Evolutionary conservation across 2,797 vertebrate species (phyloP).

Genomic region (Harpagifer antarcticus): DNA sequence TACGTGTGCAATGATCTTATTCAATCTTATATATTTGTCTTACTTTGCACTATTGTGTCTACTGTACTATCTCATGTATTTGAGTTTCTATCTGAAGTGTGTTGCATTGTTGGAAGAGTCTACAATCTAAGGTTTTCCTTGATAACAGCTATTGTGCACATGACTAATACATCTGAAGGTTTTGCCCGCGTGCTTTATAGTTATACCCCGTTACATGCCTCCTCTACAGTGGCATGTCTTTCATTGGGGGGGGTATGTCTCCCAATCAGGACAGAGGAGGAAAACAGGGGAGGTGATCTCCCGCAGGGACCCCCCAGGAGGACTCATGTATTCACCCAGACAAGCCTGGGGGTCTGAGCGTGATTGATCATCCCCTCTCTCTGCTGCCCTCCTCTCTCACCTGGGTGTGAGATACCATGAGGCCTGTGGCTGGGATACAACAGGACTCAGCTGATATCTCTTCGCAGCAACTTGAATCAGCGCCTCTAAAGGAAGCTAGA

Average conservation of each 20-base stretch:
- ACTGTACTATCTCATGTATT: no score
- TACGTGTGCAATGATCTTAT: no score
- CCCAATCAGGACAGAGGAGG: conserved; percentile 51
- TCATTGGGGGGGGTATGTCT: conserved; percentile 34
- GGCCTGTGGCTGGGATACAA: conserved; percentile 38
- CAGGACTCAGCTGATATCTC: not conserved
- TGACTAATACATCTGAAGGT: not conserved
- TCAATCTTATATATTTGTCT: no score
- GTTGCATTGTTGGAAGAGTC: no score
- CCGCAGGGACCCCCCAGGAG: conserved; percentile 75
- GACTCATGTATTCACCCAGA: conserved; percentile 77
- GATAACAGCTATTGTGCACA: no score
- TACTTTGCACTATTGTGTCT: no score
- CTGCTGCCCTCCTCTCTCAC: conserved; percentile 79
- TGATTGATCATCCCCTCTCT: conserved; percentile 79
- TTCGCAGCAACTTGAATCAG: not conserved
- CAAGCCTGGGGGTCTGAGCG: conserved; percentile 71
- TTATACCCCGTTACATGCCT: conserved; percentile 5
- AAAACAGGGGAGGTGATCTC: conserved; percentile 40
- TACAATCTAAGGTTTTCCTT: no score
- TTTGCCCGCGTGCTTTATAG: not conserved
- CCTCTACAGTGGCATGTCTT: conserved; percentile 33
- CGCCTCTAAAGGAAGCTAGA: not conserved
- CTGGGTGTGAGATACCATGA: conserved; percentile 81
- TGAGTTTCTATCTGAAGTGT: no score